Percentiles rank a stretch among this genome's conserved stretches.
Conservation (phyloP, 2,113 vertebrate species). For the Myotis yumanensis region DNA sequence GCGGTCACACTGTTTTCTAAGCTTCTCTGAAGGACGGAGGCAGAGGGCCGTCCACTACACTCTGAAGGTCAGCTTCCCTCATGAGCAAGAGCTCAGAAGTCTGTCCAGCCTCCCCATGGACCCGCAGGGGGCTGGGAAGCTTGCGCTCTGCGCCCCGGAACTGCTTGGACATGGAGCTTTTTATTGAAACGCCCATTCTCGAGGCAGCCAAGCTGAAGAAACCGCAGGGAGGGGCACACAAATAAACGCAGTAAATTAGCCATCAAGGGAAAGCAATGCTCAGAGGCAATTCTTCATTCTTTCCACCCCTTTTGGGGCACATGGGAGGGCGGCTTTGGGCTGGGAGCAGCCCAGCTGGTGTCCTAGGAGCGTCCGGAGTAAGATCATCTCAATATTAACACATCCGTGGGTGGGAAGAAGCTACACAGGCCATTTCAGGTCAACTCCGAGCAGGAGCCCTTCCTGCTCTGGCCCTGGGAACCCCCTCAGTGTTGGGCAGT, state of each 20-base stretch:
- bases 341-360: background rate
- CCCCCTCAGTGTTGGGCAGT: background rate
- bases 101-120: background rate
- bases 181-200: background rate
- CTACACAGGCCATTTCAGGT: background rate
- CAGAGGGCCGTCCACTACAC: background rate
- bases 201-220: conserved; percentile 14
- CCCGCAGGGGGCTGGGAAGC: rapidly evolving
- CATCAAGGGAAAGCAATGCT: background rate
- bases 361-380: background rate
- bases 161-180: background rate
- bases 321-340: background rate
- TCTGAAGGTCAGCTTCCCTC: background rate
- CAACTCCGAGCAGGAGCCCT: background rate
- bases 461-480: background rate
- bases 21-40: background rate
- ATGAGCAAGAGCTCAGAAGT: background rate
- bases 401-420: background rate
- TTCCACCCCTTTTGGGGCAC: background rate
- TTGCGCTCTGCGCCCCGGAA: background rate
- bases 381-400: background rate
- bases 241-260: conserved; percentile 40
- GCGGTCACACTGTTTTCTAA: background rate
- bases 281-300: background rate
- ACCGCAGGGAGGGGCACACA: background rate